These are phyloP conservation scores for Bicyclus anynana DNA, from an alignment of 1,140 invertebrate genomes.

Conservation along the genomic window DNA sequence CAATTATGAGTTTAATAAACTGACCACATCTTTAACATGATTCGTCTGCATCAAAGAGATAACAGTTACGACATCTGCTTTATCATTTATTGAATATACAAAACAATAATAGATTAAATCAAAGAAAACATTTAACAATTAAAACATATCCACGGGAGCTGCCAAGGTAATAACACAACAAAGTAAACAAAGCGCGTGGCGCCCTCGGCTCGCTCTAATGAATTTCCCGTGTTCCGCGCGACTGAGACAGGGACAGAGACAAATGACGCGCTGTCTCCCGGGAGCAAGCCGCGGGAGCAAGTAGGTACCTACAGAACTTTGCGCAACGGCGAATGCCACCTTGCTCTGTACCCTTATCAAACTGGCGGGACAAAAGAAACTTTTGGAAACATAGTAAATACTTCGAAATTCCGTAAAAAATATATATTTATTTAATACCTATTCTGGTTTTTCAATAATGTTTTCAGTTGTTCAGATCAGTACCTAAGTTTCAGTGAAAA, in stretches of 20 bases:
- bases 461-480: too few relatives aligned
- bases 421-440: too few relatives aligned
- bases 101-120: too few relatives aligned
- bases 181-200: constrained; percentile 5
- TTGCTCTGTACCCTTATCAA: not conserved
- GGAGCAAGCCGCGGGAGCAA: constrained; percentile 6
- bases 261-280: constrained; percentile 36
- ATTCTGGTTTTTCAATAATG: too few relatives aligned
- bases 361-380: not conserved
- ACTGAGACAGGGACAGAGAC: constrained; percentile 23
- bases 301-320: not conserved
- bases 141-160: not conserved
- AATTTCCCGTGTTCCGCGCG: constrained; percentile 37
- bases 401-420: too few relatives aligned
- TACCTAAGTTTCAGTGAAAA: too few relatives aligned
- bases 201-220: constrained; percentile 30
- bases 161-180: not conserved
- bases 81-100: too few relatives aligned
- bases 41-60: too few relatives aligned
- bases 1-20: too few relatives aligned
- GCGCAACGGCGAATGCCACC: not conserved
- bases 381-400: too few relatives aligned
- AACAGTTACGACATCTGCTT: too few relatives aligned
- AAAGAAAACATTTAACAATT: not conserved
- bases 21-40: too few relatives aligned